Evolutionary conservation across 2,888 invertebrate species (phyloP), one percentile per base, ranked within the genome.

Genomic region (Heliconius charithonia): DNA sequence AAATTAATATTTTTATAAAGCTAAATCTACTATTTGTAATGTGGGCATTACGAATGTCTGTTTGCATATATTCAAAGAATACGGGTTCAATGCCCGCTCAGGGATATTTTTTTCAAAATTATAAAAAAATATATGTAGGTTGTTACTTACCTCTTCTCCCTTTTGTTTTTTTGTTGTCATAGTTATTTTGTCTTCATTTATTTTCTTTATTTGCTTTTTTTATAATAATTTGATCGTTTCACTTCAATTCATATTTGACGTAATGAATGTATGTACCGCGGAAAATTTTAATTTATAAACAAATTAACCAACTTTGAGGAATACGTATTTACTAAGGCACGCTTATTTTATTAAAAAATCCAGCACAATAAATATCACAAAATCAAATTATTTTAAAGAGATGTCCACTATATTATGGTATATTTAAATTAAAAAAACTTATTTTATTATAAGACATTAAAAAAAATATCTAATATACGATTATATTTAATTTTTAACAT

Each of bases 301-400:
- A 76, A 75, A 78, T 78, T 77, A 84, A 92, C 93, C 93, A 93
- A 93, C 92, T 93, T 93, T 93, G 93, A 92, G 93, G 85, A 91
- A 90, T 91, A 86, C 63, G 9, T 70, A 62, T 32, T 56, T 29
- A 59, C 13, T 74, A 16, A 59, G 41, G 69, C 79, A 79, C 75
- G 77, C 63, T 27, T 37, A 37, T 37, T 32, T 72, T 25, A 37
- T 9, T 1, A 4, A 19, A 37, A 32, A 59, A 32, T 73, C 4
- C 9, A 37, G 62, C 62, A 9, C 62, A 56, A 16, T 29, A 22
- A 65, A 29, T 65, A 29, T 7, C 56, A n/a, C 22, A 22, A 9
- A 9, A n/a, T 59, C 0, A 62, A 62, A 25, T 25, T 13, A 27
- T 13, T 63, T 62, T 62, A 2, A n/a, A 6, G 13, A 6, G n/a